Conservation (phyloP, 2,113 vertebrate genomes). For the Semnopithecus entellus region DNA sequence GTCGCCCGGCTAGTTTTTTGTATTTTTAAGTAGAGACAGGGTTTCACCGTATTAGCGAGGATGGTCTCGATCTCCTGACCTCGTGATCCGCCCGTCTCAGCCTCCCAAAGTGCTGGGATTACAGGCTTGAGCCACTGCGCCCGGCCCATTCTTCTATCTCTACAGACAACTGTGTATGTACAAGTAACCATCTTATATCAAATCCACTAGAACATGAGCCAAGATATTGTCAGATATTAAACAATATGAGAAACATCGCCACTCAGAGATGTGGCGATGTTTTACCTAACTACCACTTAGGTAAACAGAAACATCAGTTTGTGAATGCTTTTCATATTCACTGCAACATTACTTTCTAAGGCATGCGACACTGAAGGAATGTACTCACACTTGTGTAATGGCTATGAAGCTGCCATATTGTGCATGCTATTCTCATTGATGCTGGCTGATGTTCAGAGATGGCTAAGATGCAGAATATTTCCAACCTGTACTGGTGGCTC, state of each 20-base stretch:
- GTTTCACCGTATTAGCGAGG: too few relatives aligned
- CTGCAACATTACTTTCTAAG: neutral
- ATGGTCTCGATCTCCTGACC: too few relatives aligned
- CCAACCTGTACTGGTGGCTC: neutral
- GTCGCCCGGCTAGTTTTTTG: too few relatives aligned
- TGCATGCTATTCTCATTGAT: neutral
- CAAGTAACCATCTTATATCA: constrained; percentile 25
- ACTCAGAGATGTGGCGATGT: too few relatives aligned
- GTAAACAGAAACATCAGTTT: neutral
- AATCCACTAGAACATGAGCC: neutral
- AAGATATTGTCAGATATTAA: constrained; percentile 43
- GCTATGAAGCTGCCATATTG: neutral
- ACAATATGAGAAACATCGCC: neutral
- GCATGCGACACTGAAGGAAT: neutral
- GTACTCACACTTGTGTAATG: neutral
- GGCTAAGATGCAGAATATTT: neutral
- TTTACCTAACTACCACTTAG: neutral
- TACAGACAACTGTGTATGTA: constrained; percentile 36
- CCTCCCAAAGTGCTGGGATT: too few relatives aligned
- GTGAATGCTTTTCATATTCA: neutral
- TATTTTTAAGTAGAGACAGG: too few relatives aligned
- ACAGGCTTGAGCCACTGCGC: too few relatives aligned
- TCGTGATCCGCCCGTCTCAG: too few relatives aligned
- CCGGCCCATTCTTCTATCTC: constrained; percentile 8
- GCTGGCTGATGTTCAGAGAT: neutral